Evolutionary conservation across 2,797 vertebrate species (phyloP), one percentile per base, ranked within the genome.

Genomic region (Neoniphon sammara): DNA sequence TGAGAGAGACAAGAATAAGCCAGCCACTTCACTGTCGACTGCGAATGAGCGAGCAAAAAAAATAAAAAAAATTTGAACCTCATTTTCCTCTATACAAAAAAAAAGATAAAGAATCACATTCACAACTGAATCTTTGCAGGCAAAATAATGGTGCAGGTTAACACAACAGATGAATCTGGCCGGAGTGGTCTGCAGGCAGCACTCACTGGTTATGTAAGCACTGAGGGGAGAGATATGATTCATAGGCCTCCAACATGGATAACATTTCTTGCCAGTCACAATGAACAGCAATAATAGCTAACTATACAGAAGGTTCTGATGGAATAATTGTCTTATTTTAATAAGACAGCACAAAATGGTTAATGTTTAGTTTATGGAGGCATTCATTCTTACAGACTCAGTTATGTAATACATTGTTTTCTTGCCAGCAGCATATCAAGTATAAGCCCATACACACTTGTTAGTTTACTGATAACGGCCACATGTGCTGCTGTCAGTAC

Each of bases 181-280:
- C 73, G 69, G 63, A 71, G 75, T 65, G 36, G 67, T 80, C 78
- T 66, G 70, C 83, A 86, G 73, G 75, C 79, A 11, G 72, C 60
- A 72, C 67, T 83, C 59, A n/a, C 52, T 72, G 66, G 53, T 92
- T 92, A 91, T 83, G 74, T 83, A 92, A 92, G 90, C 75, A 4
- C 23, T 25, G 60, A 81, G 67, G 70, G 75, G 30, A 88, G 77
- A 5, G 71, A 85, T 82, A 80, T 89, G 85, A 90, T 88, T 90
- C 87, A 90, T 72, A 49, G 68, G 59, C 78, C 65, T 76, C 52
- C 70, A 82, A 80, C 68, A 75, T 78, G 70, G 69, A 78, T 50
- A 68, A 50, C 67, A 9, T 53, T 72, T 69, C 60, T 54, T 67
- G 69, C 70, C 73, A 78, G 80, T 77, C 72, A 70, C 62, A 67